Percentiles rank a stretch among this genome's conserved stretches.
phyloP scores from a whole-genome alignment of 2,797 vertebrate species.

The Manis crassicaudata region DNA sequence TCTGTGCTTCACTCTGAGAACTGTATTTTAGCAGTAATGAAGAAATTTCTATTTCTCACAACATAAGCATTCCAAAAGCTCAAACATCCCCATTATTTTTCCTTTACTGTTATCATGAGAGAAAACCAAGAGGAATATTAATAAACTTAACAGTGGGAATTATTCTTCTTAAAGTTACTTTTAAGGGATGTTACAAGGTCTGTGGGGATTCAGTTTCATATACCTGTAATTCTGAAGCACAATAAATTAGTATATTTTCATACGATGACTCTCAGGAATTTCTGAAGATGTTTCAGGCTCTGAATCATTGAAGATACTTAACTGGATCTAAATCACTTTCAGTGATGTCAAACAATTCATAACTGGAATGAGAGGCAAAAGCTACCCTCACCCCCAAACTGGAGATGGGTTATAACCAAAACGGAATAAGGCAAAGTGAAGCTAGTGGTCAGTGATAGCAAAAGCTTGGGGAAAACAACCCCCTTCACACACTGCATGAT shows the following conservation, averaged over 20 bases:
- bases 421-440: neutral
- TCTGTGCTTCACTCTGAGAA: neutral
- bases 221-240: neutral
- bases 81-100: neutral
- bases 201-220: neutral
- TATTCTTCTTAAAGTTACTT: neutral
- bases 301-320: neutral
- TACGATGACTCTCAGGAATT: neutral
- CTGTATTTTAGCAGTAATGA: neutral
- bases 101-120: neutral
- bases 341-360: neutral
- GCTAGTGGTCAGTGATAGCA: too few species aligned
- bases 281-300: neutral
- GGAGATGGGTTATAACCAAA: neutral
- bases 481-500: accelerated
- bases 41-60: neutral
- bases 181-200: neutral
- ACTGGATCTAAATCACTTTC: neutral
- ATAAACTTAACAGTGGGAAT: neutral
- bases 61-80: neutral
- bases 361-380: neutral
- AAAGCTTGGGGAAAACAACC: accelerated
- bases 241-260: neutral
- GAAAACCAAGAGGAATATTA: neutral
- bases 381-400: too few species aligned